phyloP scores from a whole-genome alignment of 2,888 invertebrate species.

The Tachina fera region DNA sequence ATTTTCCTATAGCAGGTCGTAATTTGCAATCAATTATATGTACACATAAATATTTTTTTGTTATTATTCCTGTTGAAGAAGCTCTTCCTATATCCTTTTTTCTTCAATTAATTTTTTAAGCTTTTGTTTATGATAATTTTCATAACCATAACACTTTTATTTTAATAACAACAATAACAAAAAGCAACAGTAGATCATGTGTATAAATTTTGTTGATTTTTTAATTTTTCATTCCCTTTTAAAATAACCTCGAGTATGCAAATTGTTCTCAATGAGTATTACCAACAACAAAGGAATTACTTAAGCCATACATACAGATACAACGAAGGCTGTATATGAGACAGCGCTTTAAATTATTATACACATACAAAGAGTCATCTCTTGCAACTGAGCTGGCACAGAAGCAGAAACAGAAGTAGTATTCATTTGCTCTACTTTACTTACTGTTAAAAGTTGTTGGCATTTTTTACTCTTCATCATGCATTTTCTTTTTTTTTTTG shows the following conservation, averaged over 20 bases:
- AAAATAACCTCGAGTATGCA: constrained; percentile 79
- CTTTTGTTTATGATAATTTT: constrained; percentile 27
- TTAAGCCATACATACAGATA: constrained; percentile 52
- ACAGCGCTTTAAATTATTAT: constrained; percentile 13
- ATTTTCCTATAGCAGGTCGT: not conserved
- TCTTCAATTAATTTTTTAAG: not conserved
- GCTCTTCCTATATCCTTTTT: constrained; percentile 23
- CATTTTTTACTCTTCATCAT: constrained; percentile 63
- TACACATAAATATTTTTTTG: not conserved
- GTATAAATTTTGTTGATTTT: constrained; percentile 62
- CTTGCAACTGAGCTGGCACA: constrained; percentile 3
- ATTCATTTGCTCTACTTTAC: constrained; percentile 59
- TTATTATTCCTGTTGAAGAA: not conserved
- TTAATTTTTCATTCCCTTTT: constrained; percentile 60
- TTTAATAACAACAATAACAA: not conserved
- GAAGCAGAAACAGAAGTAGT: not conserved
- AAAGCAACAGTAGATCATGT: constrained; percentile 45
- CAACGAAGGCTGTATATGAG: constrained; percentile 18
- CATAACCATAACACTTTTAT: constrained; percentile 25
- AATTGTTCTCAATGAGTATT: constrained; percentile 76
- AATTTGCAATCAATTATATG: not conserved
- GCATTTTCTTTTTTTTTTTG: not conserved
- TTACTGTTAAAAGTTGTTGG: constrained; percentile 60
- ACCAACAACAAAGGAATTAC: constrained; percentile 69
- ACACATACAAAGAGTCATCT: not conserved